Evolutionary conservation across 2,888 invertebrate species (phyloP).

Genomic region (Callyntrura sp.): DNA sequence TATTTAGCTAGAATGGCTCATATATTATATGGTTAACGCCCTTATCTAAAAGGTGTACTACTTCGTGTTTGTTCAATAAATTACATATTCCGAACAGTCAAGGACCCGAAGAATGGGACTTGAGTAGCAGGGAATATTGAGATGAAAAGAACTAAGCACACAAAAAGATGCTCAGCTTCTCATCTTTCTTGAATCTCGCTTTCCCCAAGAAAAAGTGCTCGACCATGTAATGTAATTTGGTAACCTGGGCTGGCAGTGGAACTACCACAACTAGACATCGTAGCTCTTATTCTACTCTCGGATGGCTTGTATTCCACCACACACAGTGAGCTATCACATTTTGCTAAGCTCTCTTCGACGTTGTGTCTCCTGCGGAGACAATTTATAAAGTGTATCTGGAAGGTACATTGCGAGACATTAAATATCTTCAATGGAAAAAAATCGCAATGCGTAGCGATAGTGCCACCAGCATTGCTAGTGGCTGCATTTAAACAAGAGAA

Average conservation of each 20-base stretch:
- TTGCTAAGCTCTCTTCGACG: background rate
- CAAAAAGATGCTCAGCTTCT: background rate
- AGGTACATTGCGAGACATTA: background rate
- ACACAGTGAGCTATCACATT: background rate
- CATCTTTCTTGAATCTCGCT: background rate
- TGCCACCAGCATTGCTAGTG: background rate
- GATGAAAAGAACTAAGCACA: background rate
- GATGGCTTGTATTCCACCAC: background rate
- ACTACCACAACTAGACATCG: background rate
- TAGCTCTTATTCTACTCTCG: background rate
- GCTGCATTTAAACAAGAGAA: background rate
- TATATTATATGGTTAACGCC: background rate
- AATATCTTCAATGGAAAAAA: background rate
- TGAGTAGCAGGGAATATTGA: no score
- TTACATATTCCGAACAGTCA: background rate
- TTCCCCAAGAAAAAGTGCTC: background rate
- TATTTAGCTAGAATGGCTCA: no score
- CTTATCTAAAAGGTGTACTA: no score
- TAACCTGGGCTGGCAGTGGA: background rate
- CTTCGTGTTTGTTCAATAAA: constrained; percentile 16
- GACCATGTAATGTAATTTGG: constrained; percentile 26
- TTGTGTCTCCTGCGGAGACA: constrained; percentile 39
- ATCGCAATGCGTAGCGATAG: background rate
- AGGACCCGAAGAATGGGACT: background rate
- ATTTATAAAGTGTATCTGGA: constrained; percentile 4